Percentiles rank a stretch among this genome's conserved stretches.
Evolutionary conservation across 2,113 vertebrate species (phyloP).

Genomic region (Oenanthe melanoleuca): DNA sequence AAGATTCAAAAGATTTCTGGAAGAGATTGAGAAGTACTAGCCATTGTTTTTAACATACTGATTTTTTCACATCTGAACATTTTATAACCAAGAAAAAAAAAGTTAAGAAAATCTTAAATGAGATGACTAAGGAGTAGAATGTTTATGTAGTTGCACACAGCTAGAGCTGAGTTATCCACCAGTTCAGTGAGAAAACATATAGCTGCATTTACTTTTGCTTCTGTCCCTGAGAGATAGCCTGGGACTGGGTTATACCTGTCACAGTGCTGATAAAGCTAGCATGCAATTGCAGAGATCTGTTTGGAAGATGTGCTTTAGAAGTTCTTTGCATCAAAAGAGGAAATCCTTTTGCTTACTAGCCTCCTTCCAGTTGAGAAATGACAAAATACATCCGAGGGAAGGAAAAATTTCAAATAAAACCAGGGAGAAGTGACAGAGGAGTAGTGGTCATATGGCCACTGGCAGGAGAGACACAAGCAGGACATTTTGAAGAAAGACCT

Average conservation of each 20-base stretch:
- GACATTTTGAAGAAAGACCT: background rate
- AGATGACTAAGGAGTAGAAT: background rate
- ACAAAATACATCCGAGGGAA: background rate
- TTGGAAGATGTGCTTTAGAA: background rate
- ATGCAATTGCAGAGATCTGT: background rate
- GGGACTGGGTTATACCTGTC: background rate
- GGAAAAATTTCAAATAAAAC: background rate
- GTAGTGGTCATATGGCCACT: background rate
- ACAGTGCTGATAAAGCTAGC: background rate
- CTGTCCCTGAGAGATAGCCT: background rate
- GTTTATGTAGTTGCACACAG: fast-evolving
- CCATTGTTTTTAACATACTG: background rate
- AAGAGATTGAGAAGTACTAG: background rate
- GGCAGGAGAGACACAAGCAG: background rate
- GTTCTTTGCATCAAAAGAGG: background rate
- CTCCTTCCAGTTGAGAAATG: background rate
- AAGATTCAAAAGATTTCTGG: background rate
- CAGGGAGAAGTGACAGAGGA: background rate
- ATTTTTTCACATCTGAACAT: background rate
- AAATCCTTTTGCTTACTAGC: background rate
- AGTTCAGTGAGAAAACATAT: background rate
- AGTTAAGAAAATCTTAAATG: background rate
- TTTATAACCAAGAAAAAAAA: background rate
- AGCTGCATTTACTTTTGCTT: background rate
- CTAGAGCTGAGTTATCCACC: background rate